phyloP scores from a whole-genome alignment of 2,113 vertebrate species.

The Bucco capensis region DNA sequence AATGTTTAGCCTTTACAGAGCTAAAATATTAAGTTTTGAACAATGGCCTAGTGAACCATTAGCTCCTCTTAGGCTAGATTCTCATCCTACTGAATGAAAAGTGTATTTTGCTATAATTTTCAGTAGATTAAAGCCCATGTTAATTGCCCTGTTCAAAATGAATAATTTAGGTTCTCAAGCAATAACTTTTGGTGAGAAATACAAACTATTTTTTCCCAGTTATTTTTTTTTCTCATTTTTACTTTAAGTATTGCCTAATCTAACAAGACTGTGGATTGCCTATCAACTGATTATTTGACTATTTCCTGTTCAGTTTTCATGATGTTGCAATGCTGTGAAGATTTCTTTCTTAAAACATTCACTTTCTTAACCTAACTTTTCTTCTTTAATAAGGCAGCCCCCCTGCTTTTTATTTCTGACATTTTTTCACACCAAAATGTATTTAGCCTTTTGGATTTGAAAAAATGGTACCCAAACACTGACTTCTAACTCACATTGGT shows the following conservation, averaged over 20 bases:
- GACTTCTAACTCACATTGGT: not conserved
- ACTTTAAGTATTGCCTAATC: not conserved
- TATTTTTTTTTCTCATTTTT: not conserved
- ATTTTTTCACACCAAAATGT: not conserved
- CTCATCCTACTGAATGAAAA: not conserved
- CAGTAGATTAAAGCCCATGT: not conserved
- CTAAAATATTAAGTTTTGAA: not conserved
- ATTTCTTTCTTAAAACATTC: not conserved
- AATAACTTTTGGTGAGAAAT: not conserved
- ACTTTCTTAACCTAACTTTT: not conserved
- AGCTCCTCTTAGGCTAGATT: not conserved
- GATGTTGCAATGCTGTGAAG: not conserved
- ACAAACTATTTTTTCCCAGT: not conserved
- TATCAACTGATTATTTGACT: not conserved
- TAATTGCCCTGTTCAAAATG: not conserved
- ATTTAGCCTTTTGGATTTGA: not conserved
- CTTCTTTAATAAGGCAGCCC: not conserved
- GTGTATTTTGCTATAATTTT: not conserved
- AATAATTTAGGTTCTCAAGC: not conserved
- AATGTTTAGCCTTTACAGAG: not conserved
- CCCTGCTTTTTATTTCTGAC: not conserved
- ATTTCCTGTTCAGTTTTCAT: not conserved
- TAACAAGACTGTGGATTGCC: not conserved
- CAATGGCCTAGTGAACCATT: not conserved
- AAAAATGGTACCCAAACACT: not conserved